Evolutionary conservation across 2,797 vertebrate genomes (phyloP).

Genomic region (Neosilurus mollespiculum): DNA sequence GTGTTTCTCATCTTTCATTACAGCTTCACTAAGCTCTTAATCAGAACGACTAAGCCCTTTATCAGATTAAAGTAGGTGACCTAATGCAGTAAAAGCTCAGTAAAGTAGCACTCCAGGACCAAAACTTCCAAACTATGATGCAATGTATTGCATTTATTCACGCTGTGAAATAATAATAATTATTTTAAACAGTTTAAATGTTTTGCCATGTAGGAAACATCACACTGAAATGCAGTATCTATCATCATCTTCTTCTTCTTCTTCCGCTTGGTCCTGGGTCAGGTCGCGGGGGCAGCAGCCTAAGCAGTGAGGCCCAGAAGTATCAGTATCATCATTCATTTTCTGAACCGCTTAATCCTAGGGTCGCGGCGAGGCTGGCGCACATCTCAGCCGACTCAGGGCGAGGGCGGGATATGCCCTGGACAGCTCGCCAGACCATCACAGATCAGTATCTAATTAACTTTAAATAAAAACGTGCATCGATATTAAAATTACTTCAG

Average conservation of each 20-base stretch:
- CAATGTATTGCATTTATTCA: not conserved
- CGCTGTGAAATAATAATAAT: not conserved
- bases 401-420: too few species aligned
- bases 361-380: too few species aligned
- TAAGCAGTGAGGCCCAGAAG: too few species aligned
- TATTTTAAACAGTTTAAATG: not conserved
- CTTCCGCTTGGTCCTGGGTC: too few species aligned
- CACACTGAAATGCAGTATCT: not conserved
- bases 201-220: not conserved
- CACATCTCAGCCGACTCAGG: too few species aligned
- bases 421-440: too few species aligned
- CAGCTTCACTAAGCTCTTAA: constrained; percentile 2
- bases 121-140: not conserved
- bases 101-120: not conserved
- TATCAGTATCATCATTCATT: too few species aligned
- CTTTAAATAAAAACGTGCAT: not conserved
- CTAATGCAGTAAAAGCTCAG: not conserved
- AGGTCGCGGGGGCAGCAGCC: too few species aligned
- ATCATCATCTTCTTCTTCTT: too few species aligned
- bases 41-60: not conserved
- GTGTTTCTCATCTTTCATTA: constrained; percentile 4
- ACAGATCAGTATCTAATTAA: not conserved
- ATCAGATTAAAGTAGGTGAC: not conserved
- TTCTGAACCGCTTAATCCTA: too few species aligned
- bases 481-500: not conserved